A percentile compares a stretch with the other conserved stretches of the same genome.
These are phyloP conservation scores for Epinephelus lanceolatus DNA, from an alignment of 2,113 vertebrate genomes.

Conservation along the genomic window DNA sequence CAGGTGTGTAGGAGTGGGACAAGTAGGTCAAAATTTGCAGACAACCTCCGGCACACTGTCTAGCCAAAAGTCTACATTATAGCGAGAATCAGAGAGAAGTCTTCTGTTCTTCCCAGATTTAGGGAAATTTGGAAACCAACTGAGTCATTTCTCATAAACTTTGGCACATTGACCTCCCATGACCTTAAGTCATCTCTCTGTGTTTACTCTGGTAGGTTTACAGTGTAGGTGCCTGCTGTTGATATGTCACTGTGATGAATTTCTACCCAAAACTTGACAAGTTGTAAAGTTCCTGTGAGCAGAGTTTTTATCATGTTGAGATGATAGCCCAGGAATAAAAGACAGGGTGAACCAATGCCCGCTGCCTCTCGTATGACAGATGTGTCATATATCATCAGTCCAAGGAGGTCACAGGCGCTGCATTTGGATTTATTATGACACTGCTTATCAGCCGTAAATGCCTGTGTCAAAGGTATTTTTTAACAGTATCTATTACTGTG, in stretches of 20 bases:
- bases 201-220: constrained; percentile 2
- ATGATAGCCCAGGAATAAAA: constrained; percentile 42
- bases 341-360: constrained; percentile 21
- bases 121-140: background rate
- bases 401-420: constrained; percentile 3
- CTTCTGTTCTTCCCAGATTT: background rate
- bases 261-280: constrained; percentile 38
- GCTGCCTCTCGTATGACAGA: background rate
- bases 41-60: too few relatives aligned
- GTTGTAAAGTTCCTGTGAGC: constrained; percentile 31
- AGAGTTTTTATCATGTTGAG: constrained; percentile 37
- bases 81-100: background rate
- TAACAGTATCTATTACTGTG: background rate
- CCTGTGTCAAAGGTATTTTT: background rate
- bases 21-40: too few relatives aligned
- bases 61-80: too few relatives aligned
- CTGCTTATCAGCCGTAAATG: constrained; percentile 23
- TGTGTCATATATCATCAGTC: constrained; percentile 33
- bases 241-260: constrained; percentile 61
- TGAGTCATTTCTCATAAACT: background rate
- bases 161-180: background rate
- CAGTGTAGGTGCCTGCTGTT: background rate
- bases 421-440: constrained; percentile 12
- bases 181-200: background rate
- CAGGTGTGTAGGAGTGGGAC: too few relatives aligned